These are phyloP conservation scores for Melinopterus prodromus DNA, from an alignment of 2,888 invertebrate genomes.

Conservation along the genomic window DNA sequence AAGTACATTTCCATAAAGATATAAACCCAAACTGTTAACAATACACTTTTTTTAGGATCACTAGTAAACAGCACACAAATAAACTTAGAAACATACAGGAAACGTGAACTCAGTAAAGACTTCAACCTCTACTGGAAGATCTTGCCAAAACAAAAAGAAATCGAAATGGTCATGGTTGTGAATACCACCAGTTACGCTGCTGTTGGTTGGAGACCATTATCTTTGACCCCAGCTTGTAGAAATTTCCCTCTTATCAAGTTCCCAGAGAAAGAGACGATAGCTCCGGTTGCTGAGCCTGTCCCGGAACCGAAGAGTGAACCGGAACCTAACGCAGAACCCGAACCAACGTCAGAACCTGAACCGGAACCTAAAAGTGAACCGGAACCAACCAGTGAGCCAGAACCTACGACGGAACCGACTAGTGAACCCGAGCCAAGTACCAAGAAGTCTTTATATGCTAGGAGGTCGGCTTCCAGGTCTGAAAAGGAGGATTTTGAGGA, in stretches of 20 bases:
- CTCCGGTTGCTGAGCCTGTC: constrained; percentile 50
- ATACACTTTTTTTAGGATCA: constrained; percentile 67
- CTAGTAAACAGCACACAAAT: constrained; percentile 77
- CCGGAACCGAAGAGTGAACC: constrained; percentile 59
- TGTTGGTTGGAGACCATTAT: constrained; percentile 90
- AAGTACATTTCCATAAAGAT: constrained; percentile 55
- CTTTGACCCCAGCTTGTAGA: constrained; percentile 77
- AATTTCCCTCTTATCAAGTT: constrained; percentile 77
- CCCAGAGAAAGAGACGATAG: constrained; percentile 32
- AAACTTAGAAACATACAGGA: constrained; percentile 75
- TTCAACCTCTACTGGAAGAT: constrained; percentile 88
- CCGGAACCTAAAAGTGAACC: constrained; percentile 54
- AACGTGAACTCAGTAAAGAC: constrained; percentile 75
- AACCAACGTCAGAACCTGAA: constrained; percentile 57
- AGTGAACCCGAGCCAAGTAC: constrained; percentile 49
- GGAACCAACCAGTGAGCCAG: constrained; percentile 51
- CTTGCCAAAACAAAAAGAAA: constrained; percentile 81
- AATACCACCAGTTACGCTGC: constrained; percentile 89
- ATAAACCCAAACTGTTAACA: background rate
- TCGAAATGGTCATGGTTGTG: constrained; percentile 88
- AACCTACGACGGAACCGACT: constrained; percentile 54
- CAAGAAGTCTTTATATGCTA: constrained; percentile 54
- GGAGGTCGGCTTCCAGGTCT: constrained; percentile 50
- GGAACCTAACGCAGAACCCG: constrained; percentile 57
- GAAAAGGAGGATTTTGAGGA: constrained; percentile 54